Conservation (phyloP, 1,140 invertebrate species). For the Drosophila aff. region DNA sequence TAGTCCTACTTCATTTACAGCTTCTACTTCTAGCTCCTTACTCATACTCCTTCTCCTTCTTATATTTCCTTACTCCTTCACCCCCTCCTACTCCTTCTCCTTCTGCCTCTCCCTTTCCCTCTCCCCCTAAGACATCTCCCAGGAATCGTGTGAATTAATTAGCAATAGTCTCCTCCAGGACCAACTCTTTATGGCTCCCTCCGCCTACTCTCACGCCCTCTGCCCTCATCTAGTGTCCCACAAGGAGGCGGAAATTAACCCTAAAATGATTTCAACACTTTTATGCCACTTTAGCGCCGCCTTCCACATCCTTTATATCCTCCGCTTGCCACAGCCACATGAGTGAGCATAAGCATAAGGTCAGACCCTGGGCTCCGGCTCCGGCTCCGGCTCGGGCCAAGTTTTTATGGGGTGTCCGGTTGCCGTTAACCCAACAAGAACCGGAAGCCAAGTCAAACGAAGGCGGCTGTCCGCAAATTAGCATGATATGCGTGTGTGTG, state of each 20-base stretch:
- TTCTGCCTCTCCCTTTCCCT: no score
- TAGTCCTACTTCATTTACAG: not conserved
- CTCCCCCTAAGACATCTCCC: constrained; percentile 1
- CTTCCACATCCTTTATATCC: not conserved
- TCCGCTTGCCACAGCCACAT: constrained; percentile 36
- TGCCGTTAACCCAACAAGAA: constrained; percentile 58
- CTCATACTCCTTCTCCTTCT: not conserved
- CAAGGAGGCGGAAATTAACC: constrained; percentile 69
- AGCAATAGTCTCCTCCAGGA: constrained; percentile 28
- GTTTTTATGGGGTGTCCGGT: constrained; percentile 83
- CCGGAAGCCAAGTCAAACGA: constrained; percentile 80
- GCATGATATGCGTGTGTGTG: constrained; percentile 58
- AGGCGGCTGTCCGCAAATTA: constrained; percentile 82
- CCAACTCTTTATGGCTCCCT: not conserved
- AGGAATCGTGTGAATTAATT: constrained; percentile 80
- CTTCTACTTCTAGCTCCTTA: not conserved
- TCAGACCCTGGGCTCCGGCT: constrained; percentile 11
- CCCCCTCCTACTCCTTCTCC: no score
- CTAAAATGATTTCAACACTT: constrained; percentile 78
- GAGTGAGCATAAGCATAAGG: constrained; percentile 61
- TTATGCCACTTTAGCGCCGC: constrained; percentile 55
- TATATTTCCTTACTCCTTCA: no score
- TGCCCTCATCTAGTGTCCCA: constrained; percentile 7
- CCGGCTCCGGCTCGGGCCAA: constrained; percentile 16
- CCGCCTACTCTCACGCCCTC: not conserved